Base-by-base conservation (phyloP, 2,113 vertebrate genomes). In the Verasper variegatus region DNA sequence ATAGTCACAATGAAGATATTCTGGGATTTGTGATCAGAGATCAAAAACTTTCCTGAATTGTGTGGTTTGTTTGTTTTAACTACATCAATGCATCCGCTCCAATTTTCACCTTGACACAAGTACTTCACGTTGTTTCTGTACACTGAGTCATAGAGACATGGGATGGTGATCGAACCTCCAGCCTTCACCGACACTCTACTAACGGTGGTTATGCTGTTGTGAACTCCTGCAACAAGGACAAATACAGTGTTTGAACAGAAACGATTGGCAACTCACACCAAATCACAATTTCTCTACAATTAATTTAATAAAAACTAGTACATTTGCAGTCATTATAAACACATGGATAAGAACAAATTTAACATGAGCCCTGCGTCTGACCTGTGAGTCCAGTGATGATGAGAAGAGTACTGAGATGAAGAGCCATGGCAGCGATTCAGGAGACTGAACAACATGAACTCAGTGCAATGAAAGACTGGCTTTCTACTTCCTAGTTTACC, bases 341-440 rank as follows among this genome's bases (percentile, higher is more conserved):
- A 61, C 9, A 13, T 5, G n/a, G 12, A 21, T 23, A 1, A 13
- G 10, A 23, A 55, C 52, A 55, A 23, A 9, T 54, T 27, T 2
- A 35, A 37, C 60, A 18, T 40, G 8, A 60, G 0, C 3, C 11
- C 2, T 49, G 37, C 23, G 8, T 74, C 84, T 81, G 13, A 88
- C 86, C 88, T 82, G 76, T 76, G 31, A 86, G 42, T 69, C 62
- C 63, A 35, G 31, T 47, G 12, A 86, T n/a, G 27, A 86, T 45
- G 49, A 86, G 60, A 51, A 87, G 24, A 76, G 76, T 9, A 8
- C 4, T 47, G 11, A 72, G 27, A 57, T 10, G 12, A 37, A 57
- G 0, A 75, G 78, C 18, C 88, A 88, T 88, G 17, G 20, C 0
- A 0, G 3, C 24, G 1, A 13, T 21, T 0, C 61, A 80, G 8